Evolutionary conservation across 2,113 vertebrate species (phyloP).

Genomic region (Colinus virginianus): DNA sequence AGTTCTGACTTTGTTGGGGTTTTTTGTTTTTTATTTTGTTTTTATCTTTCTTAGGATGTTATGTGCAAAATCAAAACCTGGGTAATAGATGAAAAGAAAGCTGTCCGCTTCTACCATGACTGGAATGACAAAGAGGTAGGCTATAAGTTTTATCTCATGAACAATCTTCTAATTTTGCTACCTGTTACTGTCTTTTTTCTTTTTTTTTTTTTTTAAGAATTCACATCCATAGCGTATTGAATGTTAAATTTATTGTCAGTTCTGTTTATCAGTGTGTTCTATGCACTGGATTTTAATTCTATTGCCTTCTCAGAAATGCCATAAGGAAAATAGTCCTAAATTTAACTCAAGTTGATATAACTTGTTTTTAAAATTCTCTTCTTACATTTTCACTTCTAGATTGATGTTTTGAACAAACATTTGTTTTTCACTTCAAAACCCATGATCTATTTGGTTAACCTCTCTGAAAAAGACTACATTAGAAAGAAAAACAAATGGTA

Average conservation of each 20-base stretch:
- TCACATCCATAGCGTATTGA: background rate
- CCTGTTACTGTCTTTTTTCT: constrained; percentile 22
- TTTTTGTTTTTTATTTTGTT: constrained; percentile 83
- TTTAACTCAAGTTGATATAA: background rate
- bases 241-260: background rate
- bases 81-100: constrained; percentile 95
- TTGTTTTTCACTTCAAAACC: constrained; percentile 98
- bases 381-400: constrained; percentile 78
- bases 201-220: background rate
- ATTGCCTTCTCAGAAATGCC: constrained; percentile 3
- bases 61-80: constrained; percentile 98
- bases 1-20: constrained; percentile 81
- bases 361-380: constrained; percentile 24
- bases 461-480: constrained; percentile 97
- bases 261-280: constrained; percentile 11
- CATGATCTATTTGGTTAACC: constrained; percentile 98
- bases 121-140: constrained; percentile 97
- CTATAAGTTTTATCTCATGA: constrained; percentile 50
- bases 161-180: constrained; percentile 34
- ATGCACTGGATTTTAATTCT: constrained; percentile 16
- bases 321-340: constrained; percentile 9
- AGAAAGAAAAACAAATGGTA: constrained; percentile 99
- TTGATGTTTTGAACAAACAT: constrained; percentile 97
- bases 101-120: constrained; percentile 89
- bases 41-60: constrained; percentile 88